Evolutionary conservation across 2,888 invertebrate genomes (phyloP), one percentile per base, ranked within the genome.

Genomic region (Aporophyla lueneburgensis): DNA sequence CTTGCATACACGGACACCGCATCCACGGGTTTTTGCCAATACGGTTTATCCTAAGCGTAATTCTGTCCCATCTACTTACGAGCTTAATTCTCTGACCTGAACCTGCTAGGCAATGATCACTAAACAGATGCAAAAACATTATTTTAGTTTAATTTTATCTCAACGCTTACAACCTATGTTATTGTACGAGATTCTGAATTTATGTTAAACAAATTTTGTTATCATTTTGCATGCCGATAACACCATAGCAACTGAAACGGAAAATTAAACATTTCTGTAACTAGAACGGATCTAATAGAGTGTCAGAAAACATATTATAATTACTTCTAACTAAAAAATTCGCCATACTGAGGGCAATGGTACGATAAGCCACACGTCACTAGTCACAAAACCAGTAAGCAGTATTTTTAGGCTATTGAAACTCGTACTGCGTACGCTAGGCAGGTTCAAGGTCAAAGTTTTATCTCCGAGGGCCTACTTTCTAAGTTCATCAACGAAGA

Each of bases 141-240:
- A 59, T 59, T 14, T 56, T 19, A 54, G 33, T 77, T n/a, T 24
- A 67, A 33, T 59, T 59, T 58, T 40, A n/a, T 2, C 24, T n/a
- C 51, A 7, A 16, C 14, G n/a, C 33, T 56, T n/a, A 19, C 16
- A 51, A 33, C 43, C 24, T 19, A 21, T 78, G 12, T 58, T 66
- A 61, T 51, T 43, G 33, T 65, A 51, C 43, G 58, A 59, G 33
- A 62, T 66, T 80, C 62, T 53, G 77, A 71, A 80, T 84, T 43
- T 63, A 84, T 80, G 71, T 75, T 75, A 72, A 67, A 83, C 76
- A 76, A 67, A 80, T 63, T 69, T 43, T 76, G 69, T 80, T 83
- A 80, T 80, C 85, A 74, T 65, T 59, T 51, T 79, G 71, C 67
- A 68, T 69, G 10, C 51, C 69, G 70, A 69, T 85, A 82, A 74